Base-by-base conservation (phyloP, 2,888 invertebrate species). In the Patella pellucida region DNA sequence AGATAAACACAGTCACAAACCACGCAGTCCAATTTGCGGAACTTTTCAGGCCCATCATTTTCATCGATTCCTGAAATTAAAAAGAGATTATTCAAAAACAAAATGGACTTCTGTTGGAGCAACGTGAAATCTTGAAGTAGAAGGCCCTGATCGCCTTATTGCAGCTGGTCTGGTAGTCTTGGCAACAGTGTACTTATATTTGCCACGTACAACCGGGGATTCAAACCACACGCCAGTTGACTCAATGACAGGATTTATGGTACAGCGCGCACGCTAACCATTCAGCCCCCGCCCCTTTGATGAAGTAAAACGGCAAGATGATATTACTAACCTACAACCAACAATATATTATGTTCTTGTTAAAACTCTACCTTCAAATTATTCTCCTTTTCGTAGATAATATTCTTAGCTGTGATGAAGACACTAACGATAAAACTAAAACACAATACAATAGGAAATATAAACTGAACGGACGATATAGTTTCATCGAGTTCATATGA, bases 11-110 rank as follows among this genome's bases (percentile, higher is more conserved):
- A 87, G 95, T 95, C 52, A 94, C 92, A 89, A 96, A 96, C 96
- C 96, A 96, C 2, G 96, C 95, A 0, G 93, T 90, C 96, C 96
- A 96, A 86, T 96, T 94, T 81, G 96, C 92, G 94, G 95, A 95
- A 56, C 94, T 94, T 41, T 94, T 93, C 27, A 97, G 91, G 2
- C 97, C 97, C 95, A 96, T 96, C 91, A 96, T 95, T 92, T 96
- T 96, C 95, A 96, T 95, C 0, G 95, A 94, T 93, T 96, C 96
- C 94, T 96, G 91, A 50, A 72, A 75, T 62, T 15, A n/a, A 51
- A 68, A 41, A 9, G 41, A 41, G 41, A 41, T 9, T 41, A 41
- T 41, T 41, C 1, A 9, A 41, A 41, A 41, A 41, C 41, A 41
- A 9, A 41, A 41, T 41, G 9, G 1, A 41, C 41, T 41, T 41